Percentiles rank a stretch among this genome's conserved stretches.
phyloP scores from a whole-genome alignment of 2,113 vertebrate species.

The Calyptomena viridis region DNA sequence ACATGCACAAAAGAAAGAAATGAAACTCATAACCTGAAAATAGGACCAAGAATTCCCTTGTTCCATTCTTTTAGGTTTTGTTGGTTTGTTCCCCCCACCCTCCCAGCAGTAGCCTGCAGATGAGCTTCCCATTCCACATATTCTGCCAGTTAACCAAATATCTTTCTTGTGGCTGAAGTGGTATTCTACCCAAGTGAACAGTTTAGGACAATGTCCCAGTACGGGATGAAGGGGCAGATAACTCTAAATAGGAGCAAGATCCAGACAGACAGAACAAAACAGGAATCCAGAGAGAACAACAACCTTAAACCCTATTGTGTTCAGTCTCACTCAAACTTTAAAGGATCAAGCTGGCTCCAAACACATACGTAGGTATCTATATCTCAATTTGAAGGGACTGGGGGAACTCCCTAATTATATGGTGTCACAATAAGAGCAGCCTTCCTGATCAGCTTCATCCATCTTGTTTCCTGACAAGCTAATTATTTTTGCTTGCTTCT shows the following conservation, averaged over 20 bases:
- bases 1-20: neutral
- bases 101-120: neutral
- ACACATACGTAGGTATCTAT: rapidly evolving
- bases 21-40: neutral
- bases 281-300: neutral
- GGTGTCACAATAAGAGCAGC: neutral
- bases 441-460: neutral
- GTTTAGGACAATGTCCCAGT: rapidly evolving
- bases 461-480: neutral
- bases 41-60: rapidly evolving
- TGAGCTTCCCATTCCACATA: neutral
- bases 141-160: neutral
- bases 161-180: neutral
- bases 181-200: neutral
- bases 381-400: neutral
- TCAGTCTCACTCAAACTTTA: neutral
- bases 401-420: neutral
- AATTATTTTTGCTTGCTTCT: neutral
- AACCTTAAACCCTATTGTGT: neutral
- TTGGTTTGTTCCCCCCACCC: neutral
- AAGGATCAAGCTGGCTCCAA: neutral
- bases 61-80: neutral
- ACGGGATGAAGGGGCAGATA: neutral
- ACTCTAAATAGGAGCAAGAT: neutral
- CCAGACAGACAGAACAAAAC: neutral